phyloP scores from a whole-genome alignment of 2,113 vertebrate species.

The Podilymbus podiceps region DNA sequence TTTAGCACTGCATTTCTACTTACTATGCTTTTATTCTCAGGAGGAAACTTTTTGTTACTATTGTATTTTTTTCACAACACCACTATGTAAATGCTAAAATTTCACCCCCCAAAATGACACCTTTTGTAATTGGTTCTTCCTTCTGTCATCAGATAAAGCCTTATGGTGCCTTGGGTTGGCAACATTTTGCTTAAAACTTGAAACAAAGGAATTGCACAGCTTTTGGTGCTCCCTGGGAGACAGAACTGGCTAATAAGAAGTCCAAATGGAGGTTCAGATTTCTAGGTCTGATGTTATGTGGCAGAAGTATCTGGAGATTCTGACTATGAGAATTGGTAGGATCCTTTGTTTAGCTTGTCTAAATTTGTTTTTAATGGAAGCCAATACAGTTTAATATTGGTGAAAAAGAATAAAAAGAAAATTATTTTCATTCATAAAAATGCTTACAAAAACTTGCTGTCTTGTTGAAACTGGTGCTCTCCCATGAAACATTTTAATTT shows the following conservation, averaged over 20 bases:
- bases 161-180: background rate
- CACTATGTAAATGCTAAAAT: background rate
- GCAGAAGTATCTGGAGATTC: background rate
- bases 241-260: background rate
- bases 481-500: background rate
- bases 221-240: background rate
- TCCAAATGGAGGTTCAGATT: background rate
- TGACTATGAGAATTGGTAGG: background rate
- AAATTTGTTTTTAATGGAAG: background rate
- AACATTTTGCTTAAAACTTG: background rate
- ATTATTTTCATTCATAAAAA: background rate
- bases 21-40: background rate
- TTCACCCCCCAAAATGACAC: background rate
- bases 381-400: background rate
- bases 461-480: background rate
- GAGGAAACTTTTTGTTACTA: background rate
- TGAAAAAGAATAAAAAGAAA: background rate
- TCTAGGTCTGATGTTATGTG: background rate
- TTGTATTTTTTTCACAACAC: background rate
- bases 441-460: background rate
- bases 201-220: background rate
- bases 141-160: background rate
- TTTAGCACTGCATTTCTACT: background rate
- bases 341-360: background rate
- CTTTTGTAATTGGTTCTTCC: background rate